Conservation (phyloP, 2,888 invertebrate genomes). For the Ramazzottius varieornatus region DNA sequence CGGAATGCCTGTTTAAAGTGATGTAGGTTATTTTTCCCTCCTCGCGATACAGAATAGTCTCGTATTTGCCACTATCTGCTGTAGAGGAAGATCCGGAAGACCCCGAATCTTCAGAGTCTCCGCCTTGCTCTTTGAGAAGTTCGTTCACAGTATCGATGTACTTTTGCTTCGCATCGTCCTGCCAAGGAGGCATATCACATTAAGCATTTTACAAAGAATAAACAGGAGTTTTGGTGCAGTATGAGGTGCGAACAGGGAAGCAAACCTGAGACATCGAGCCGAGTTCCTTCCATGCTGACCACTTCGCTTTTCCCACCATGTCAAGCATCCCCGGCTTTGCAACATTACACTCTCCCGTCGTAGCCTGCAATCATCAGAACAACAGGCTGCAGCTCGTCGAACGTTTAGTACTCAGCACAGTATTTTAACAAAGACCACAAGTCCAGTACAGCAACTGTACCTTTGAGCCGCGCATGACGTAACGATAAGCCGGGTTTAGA, state of each 20-base stretch:
- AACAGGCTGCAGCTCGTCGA: too few relatives aligned
- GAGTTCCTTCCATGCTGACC: slow-evolving; percentile 29
- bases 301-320: slow-evolving; percentile 31
- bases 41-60: neutral
- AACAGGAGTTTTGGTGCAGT: neutral
- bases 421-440: too few relatives aligned
- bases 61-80: slow-evolving; percentile 6
- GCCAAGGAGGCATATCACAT: slow-evolving; percentile 7
- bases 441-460: too few relatives aligned
- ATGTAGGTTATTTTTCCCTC: neutral
- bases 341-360: slow-evolving; percentile 25
- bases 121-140: slow-evolving; percentile 15
- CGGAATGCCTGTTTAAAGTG: neutral
- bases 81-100: slow-evolving; percentile 9
- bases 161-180: slow-evolving; percentile 28
- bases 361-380: slow-evolving; percentile 18
- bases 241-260: neutral
- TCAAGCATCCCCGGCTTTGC: slow-evolving; percentile 31
- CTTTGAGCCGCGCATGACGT: too few relatives aligned
- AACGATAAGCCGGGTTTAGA: too few relatives aligned
- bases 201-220: neutral
- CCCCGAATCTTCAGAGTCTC: slow-evolving; percentile 11
- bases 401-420: too few relatives aligned
- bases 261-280: slow-evolving; percentile 26
- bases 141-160: slow-evolving; percentile 26